phyloP scores from a whole-genome alignment of 2,888 invertebrate genomes.

The Elmis aenea region DNA sequence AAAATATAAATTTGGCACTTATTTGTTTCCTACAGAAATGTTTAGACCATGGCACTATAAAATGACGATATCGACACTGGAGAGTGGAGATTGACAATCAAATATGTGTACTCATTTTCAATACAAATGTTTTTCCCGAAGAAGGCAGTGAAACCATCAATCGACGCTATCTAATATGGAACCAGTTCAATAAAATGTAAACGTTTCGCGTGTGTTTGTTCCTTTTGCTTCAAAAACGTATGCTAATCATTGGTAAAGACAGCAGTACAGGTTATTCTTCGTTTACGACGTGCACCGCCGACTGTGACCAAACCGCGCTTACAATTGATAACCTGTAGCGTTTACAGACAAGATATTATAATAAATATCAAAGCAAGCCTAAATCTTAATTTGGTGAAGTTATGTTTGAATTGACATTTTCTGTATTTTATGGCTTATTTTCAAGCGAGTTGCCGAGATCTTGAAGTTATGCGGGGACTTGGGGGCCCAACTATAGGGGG shows the following conservation, averaged over 20 bases:
- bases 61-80: too few relatives aligned
- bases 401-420: slow-evolving; percentile 32
- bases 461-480: slow-evolving; percentile 3
- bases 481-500: slow-evolving; percentile 21
- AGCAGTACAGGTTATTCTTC: slow-evolving; percentile 37
- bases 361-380: slow-evolving; percentile 23
- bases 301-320: slow-evolving; percentile 34
- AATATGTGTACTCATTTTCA: too few relatives aligned
- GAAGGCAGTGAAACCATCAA: too few relatives aligned
- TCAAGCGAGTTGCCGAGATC: slow-evolving; percentile 17
- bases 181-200: too few relatives aligned
- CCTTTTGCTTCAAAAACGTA: too few relatives aligned
- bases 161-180: too few relatives aligned
- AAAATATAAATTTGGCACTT: too few relatives aligned
- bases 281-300: slow-evolving; percentile 38
- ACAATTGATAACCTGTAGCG: slow-evolving; percentile 45
- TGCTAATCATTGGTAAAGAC: slow-evolving; percentile 42
- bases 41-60: too few relatives aligned
- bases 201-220: too few relatives aligned
- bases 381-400: slow-evolving; percentile 30
- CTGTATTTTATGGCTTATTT: slow-evolving; percentile 35
- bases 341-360: slow-evolving; percentile 37
- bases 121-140: too few relatives aligned
- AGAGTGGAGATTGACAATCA: too few relatives aligned
- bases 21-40: too few relatives aligned